Evolutionary conservation across 1,140 invertebrate genomes (phyloP), one percentile per base, ranked within the genome.

Genomic region (Listronotus oregonensis): DNA sequence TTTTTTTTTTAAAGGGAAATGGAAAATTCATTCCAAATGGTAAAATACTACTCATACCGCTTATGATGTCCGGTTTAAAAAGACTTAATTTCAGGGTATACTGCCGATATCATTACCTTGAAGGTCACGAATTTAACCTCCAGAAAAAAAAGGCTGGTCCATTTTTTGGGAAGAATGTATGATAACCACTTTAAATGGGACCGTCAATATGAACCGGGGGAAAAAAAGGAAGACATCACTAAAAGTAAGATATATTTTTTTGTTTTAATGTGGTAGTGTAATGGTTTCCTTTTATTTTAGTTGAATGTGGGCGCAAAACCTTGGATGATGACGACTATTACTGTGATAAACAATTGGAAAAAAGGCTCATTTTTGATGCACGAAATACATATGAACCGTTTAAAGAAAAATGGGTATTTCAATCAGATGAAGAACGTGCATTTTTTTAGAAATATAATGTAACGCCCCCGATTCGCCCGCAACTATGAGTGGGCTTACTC

Each of bases 1-100:
- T 86, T 14, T 90, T n/a, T n/a, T 86, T 69, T 89, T 89, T 61
- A 77, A 82, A 49, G 87, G 87, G 4, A 89, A 90, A 74, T 96
- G 93, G 89, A 88, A 88, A 74, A 84, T 96, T 14, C 92, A 96
- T 82, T 93, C 93, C 0, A 87, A 92, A 70, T 96, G 94, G 93
- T 90, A 79, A 67, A 50, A 40, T n/a, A n/a, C n/a, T n/a, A n/a
- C n/a, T n/a, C n/a, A n/a, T n/a, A 14, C 32, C 31, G 6, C 12
- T 21, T 27, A 31, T 51, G 7, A 21, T 10, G 6, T 21, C 7
- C 3, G 37, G 5, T 39, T 32, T 7, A 44, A 37, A 37, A 51
- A 52, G 3, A 51, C 5, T 32, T 2, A 3, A 57, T 74, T 79
- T 51, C 65, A 89, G 88, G 89, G 86, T 90, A 0, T 95, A 95